Percentiles rank a stretch among this genome's conserved stretches.
phyloP scores from a whole-genome alignment of 2,797 vertebrate genomes.

The Rhyacichthys aspro region DNA sequence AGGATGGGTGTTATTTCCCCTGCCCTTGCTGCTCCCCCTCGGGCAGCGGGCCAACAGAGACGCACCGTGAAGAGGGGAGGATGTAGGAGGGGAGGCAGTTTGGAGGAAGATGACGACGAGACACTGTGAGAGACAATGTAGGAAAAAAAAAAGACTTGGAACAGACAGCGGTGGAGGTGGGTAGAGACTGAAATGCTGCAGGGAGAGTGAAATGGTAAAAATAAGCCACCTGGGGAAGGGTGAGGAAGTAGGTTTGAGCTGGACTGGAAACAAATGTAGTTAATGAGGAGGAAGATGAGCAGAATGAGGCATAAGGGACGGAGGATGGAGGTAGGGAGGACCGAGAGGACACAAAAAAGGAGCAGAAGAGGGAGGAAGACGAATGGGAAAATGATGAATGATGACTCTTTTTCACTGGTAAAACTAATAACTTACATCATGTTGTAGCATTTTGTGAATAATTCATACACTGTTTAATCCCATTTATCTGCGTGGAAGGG shows the following conservation, averaged over 20 bases:
- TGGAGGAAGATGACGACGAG: constrained; percentile 17
- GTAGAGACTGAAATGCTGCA: not conserved
- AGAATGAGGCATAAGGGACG: too few relatives aligned
- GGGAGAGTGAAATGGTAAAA: not conserved
- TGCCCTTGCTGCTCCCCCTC: constrained; percentile 68
- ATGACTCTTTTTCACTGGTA: too few relatives aligned
- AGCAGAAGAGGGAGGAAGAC: too few relatives aligned
- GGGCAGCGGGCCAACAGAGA: constrained; percentile 47
- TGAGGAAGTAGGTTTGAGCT: not conserved
- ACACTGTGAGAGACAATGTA: not conserved
- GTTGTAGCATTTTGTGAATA: too few relatives aligned
- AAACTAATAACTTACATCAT: too few relatives aligned
- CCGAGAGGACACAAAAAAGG: too few relatives aligned
- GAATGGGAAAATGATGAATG: too few relatives aligned
- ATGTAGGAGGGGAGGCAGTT: not conserved
- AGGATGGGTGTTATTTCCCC: constrained; percentile 83
- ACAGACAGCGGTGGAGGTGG: not conserved
- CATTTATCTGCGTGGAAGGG: too few relatives aligned
- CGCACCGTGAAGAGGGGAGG: too few relatives aligned
- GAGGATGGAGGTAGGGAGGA: too few relatives aligned
- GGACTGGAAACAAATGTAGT: constrained; percentile 5
- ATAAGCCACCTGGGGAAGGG: not conserved
- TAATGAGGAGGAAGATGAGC: constrained; percentile 5
- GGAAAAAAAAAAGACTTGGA: too few relatives aligned
- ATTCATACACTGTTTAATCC: too few relatives aligned